phyloP scores from a whole-genome alignment of 2,888 invertebrate genomes.

The Electrophaes corylata region DNA sequence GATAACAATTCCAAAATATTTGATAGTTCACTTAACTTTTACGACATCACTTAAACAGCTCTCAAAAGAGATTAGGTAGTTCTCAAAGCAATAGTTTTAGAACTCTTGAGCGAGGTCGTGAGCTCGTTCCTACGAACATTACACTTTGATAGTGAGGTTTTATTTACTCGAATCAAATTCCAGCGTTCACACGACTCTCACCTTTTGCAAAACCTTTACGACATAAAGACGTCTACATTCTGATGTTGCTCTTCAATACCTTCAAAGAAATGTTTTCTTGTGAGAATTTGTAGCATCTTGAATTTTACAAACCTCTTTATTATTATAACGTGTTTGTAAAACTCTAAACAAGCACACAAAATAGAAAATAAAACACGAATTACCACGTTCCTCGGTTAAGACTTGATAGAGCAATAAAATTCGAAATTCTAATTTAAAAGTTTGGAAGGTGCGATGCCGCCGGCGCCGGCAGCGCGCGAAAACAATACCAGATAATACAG shows the following conservation, averaged over 20 bases:
- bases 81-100: slow-evolving; percentile 8
- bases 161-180: slow-evolving; percentile 11
- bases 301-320: slow-evolving; percentile 8
- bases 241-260: slow-evolving; percentile 13
- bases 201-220: slow-evolving; percentile 3
- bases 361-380: slow-evolving; percentile 10
- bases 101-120: neutral
- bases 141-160: slow-evolving; percentile 12
- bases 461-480: slow-evolving; percentile 18
- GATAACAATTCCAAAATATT: neutral
- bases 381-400: slow-evolving; percentile 7
- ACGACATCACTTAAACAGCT: slow-evolving; percentile 4
- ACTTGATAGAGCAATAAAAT: slow-evolving; percentile 30
- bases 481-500: slow-evolving; percentile 39
- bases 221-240: slow-evolving; percentile 15
- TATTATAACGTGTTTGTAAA: slow-evolving; percentile 1
- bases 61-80: neutral
- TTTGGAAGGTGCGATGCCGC: slow-evolving; percentile 34
- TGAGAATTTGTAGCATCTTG: slow-evolving; percentile 9
- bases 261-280: slow-evolving; percentile 18
- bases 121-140: slow-evolving; percentile 7
- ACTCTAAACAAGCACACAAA: slow-evolving; percentile 4
- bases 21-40: slow-evolving; percentile 1
- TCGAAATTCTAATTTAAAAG: slow-evolving; percentile 38
- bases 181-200: neutral